Conservation (phyloP, 2,888 invertebrate genomes). For the Gibbula magus region DNA sequence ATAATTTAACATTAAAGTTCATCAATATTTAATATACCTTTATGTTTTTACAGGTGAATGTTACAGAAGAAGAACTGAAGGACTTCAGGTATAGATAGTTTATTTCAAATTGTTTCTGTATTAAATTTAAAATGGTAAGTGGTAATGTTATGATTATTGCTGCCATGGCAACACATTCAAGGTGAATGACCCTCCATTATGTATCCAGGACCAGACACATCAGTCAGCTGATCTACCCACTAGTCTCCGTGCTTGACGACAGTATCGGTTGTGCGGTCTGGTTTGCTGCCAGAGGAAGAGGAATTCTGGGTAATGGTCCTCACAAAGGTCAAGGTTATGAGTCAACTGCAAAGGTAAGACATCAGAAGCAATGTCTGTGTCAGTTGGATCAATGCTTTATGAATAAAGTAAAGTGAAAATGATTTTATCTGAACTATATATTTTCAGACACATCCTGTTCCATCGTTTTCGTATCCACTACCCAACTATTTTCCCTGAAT, state of each 20-base stretch:
- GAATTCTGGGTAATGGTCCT: conserved; percentile 57
- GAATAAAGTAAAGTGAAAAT: too few relatives aligned
- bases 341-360: conserved; percentile 67
- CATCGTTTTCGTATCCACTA: too few relatives aligned
- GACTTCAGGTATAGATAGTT: conserved; percentile 24
- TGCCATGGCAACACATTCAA: background rate
- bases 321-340: conserved; percentile 46
- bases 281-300: conserved; percentile 91
- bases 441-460: too few relatives aligned
- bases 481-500: too few relatives aligned
- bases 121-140: background rate
- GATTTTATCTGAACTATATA: too few relatives aligned
- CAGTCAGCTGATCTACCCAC: conserved; percentile 88
- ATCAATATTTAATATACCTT: background rate
- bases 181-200: background rate
- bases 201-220: conserved; percentile 55
- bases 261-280: conserved; percentile 93
- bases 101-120: background rate
- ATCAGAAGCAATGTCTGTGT: too few relatives aligned
- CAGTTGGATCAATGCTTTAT: too few relatives aligned
- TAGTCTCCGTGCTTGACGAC: conserved; percentile 93
- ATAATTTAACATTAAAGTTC: background rate
- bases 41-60: conserved; percentile 19
- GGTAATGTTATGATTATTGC: background rate
- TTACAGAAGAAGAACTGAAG: conserved; percentile 29